Conservation (phyloP, 2,888 invertebrate genomes). For the Dascillus cervinus region DNA sequence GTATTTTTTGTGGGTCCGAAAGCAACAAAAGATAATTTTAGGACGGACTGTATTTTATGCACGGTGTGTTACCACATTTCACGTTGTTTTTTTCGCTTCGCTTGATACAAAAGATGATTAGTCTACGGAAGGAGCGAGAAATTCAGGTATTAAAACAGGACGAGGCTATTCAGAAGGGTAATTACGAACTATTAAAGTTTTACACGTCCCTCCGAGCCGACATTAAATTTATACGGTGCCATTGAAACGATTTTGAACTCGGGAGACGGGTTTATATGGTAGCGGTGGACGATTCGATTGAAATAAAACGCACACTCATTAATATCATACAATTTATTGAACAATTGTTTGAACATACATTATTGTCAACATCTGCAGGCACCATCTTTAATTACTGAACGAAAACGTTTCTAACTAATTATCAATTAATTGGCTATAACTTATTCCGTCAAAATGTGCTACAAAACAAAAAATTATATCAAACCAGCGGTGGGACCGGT, state of each 20-base stretch:
- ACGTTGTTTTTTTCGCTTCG: constrained; percentile 14
- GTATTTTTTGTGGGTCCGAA: too few species aligned
- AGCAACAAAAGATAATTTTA: neutral
- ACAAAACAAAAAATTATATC: too few species aligned
- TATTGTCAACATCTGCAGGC: too few species aligned
- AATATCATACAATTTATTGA: too few species aligned
- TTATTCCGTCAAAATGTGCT: too few species aligned
- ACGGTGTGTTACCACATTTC: constrained; percentile 10
- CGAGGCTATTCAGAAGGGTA: constrained; percentile 22
- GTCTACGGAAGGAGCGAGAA: constrained; percentile 16
- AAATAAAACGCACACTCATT: too few species aligned
- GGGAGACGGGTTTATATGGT: constrained; percentile 5
- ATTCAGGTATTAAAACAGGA: constrained; percentile 13
- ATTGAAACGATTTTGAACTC: constrained; percentile 4
- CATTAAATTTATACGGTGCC: constrained; percentile 6
- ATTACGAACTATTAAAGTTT: constrained; percentile 30
- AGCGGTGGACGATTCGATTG: neutral
- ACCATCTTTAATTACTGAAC: too few species aligned
- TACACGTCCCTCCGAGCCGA: constrained; percentile 22
- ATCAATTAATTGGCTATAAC: too few species aligned
- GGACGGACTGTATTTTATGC: constrained; percentile 5
- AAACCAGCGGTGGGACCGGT: too few species aligned
- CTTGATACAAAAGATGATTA: constrained; percentile 17
- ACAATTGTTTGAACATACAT: too few species aligned
- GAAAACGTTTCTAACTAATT: too few species aligned